Percentiles rank a stretch among this genome's conserved stretches.
phyloP scores from a whole-genome alignment of 2,888 invertebrate genomes.

The Platycheirus albimanus region DNA sequence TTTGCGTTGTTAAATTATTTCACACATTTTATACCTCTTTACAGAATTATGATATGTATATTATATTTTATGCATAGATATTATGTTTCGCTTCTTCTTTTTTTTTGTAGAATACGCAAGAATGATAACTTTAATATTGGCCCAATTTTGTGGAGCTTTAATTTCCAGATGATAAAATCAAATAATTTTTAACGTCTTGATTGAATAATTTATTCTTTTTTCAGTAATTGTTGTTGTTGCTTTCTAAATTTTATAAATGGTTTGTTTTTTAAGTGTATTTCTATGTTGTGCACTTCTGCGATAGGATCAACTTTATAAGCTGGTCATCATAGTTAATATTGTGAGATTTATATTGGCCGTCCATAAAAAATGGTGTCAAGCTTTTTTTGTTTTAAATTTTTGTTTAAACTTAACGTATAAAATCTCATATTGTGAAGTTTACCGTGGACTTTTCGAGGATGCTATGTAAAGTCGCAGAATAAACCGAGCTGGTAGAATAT shows the following conservation, averaged over 20 bases:
- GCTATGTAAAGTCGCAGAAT: background rate
- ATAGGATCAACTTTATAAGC: constrained; percentile 39
- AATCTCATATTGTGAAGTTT: background rate
- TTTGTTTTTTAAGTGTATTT: constrained; percentile 20
- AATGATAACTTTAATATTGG: constrained; percentile 22
- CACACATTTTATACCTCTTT: constrained; percentile 32
- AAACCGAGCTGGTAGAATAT: too few species aligned
- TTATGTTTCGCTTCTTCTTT: too few species aligned
- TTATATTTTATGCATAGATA: too few species aligned
- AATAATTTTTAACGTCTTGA: constrained; percentile 20
- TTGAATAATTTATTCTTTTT: constrained; percentile 7
- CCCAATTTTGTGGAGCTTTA: constrained; percentile 59
- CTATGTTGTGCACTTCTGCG: constrained; percentile 30
- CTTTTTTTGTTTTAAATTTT: background rate
- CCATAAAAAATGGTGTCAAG: constrained; percentile 10
- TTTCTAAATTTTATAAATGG: constrained; percentile 27
- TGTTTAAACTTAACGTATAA: too few species aligned
- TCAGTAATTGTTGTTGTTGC: constrained; percentile 43
- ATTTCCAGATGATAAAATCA: constrained; percentile 48
- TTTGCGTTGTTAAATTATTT: constrained; percentile 61
- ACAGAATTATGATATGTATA: constrained; percentile 17
- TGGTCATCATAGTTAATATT: constrained; percentile 26
- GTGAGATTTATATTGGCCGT: constrained; percentile 26
- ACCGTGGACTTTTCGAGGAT: background rate
- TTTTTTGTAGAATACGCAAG: constrained; percentile 26